phyloP scores from a whole-genome alignment of 1,140 invertebrate genomes.

The Hycleus phaleratus region DNA sequence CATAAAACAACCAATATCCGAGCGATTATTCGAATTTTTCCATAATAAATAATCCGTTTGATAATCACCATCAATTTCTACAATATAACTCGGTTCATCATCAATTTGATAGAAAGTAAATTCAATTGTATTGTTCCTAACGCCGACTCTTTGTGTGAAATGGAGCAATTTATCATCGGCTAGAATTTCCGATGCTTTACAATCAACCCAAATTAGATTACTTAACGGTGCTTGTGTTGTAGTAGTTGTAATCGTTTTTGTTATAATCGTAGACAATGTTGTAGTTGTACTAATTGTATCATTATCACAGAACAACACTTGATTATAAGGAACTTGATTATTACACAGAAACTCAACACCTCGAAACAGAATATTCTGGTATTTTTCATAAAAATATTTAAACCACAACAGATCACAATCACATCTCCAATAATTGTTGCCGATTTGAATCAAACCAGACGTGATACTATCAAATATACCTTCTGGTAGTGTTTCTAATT shows the following conservation, averaged over 20 bases:
- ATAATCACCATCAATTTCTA: neutral
- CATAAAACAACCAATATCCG: neutral
- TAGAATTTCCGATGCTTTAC: no score
- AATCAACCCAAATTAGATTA: no score
- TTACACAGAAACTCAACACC: neutral
- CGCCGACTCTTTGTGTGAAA: no score
- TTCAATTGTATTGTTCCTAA: no score
- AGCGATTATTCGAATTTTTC: neutral
- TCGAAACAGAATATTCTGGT: neutral
- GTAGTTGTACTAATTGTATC: constrained; percentile 1
- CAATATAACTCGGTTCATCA: neutral
- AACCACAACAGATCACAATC: constrained; percentile 17
- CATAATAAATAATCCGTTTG: neutral
- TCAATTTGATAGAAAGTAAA: neutral
- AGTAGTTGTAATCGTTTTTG: constrained; percentile 7
- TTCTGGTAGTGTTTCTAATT: constrained; percentile 8
- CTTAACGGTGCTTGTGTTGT: neutral
- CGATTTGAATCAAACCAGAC: neutral
- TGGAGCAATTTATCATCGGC: no score
- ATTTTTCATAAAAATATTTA: constrained; percentile 4
- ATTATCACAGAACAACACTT: constrained; percentile 8
- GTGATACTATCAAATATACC: constrained; percentile 1
- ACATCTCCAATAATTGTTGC: constrained; percentile 10
- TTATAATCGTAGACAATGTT: constrained; percentile 1
- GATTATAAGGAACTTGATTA: neutral